Evolutionary conservation across 2,797 vertebrate species (phyloP).

Genomic region (Poeciliopsis turneri): DNA sequence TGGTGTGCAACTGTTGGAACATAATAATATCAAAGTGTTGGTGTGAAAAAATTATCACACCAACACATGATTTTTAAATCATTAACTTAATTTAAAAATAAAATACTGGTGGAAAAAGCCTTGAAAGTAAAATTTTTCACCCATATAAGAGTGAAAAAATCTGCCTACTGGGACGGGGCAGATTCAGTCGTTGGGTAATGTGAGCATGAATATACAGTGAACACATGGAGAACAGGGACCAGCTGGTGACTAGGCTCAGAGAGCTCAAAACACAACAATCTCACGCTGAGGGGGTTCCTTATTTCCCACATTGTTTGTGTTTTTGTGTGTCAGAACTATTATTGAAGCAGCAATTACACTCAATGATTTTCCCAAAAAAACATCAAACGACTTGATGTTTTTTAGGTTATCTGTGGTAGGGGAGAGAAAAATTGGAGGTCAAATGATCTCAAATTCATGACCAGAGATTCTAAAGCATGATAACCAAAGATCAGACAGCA

Average conservation of each 20-base stretch:
- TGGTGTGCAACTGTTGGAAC: too few relatives aligned
- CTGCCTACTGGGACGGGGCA: too few relatives aligned
- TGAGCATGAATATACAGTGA: constrained; percentile 54
- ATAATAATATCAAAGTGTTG: too few relatives aligned
- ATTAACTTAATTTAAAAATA: too few relatives aligned
- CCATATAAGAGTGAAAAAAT: too few relatives aligned
- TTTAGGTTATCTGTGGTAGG: neutral
- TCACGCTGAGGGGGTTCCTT: constrained; percentile 25
- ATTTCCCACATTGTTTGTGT: neutral
- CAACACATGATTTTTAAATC: too few relatives aligned
- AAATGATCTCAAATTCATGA: neutral
- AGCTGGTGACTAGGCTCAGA: constrained; percentile 64
- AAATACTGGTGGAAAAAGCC: neutral
- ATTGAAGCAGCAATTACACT: neutral
- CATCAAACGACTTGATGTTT: neutral
- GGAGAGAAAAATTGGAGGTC: neutral
- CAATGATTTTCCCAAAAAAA: neutral
- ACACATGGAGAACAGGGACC: constrained; percentile 41
- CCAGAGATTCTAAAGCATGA: neutral
- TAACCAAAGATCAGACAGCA: neutral
- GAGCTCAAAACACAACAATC: constrained; percentile 43
- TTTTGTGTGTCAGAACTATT: neutral
- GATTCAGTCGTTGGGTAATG: constrained; percentile 46
- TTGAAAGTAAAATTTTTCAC: neutral
- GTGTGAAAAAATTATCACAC: too few relatives aligned